phyloP scores from a whole-genome alignment of 2,888 invertebrate genomes.

The Diarsia mendica region DNA sequence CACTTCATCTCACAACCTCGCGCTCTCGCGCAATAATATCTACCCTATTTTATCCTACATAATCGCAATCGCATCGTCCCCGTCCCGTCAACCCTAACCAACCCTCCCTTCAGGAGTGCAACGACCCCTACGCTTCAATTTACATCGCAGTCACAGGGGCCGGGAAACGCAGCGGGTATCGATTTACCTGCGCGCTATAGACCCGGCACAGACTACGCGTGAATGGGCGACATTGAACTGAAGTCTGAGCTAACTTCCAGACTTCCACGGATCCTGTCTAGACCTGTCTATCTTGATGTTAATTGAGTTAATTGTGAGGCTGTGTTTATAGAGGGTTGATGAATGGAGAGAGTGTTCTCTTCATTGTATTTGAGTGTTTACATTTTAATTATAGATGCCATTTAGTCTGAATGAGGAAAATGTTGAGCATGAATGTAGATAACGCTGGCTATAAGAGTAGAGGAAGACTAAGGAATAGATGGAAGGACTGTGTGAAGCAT shows the following conservation, averaged over 20 bases:
- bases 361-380: neutral
- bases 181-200: constrained; percentile 58
- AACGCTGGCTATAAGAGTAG: too few relatives aligned
- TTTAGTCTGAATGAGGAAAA: too few relatives aligned
- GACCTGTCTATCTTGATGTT: constrained; percentile 23
- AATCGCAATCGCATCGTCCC: constrained; percentile 29
- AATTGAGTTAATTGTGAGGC: neutral
- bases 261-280: constrained; percentile 22
- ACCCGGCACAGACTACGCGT: constrained; percentile 21
- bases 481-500: too few relatives aligned
- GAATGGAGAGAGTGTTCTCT: neutral
- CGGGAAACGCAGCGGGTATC: constrained; percentile 53
- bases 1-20: neutral
- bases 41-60: too few relatives aligned
- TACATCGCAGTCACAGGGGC: constrained; percentile 51
- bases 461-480: too few relatives aligned
- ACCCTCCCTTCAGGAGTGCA: constrained; percentile 47
- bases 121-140: constrained; percentile 60
- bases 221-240: constrained; percentile 55
- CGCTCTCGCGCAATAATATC: neutral
- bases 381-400: too few relatives aligned
- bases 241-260: constrained; percentile 10
- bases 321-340: neutral
- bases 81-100: constrained; percentile 34
- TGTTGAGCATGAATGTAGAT: too few relatives aligned